Evolutionary conservation across 1,140 invertebrate genomes (phyloP), one percentile per base, ranked within the genome.

Genomic region (Heliconius himera): DNA sequence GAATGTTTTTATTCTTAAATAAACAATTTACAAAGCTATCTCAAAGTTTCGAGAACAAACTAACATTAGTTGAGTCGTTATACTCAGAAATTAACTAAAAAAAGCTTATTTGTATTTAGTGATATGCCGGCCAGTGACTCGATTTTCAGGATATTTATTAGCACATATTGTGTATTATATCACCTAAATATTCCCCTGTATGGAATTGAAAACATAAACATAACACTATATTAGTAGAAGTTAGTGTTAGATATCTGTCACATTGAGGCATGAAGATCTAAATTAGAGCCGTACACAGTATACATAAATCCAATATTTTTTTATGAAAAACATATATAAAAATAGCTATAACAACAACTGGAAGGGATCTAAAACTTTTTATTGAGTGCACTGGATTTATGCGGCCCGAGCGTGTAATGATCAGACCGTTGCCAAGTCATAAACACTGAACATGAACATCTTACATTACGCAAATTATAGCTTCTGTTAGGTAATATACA

Each of bases 361-460:
- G 49, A 41, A 73, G 46, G 72, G 77, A 60, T 78, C 73, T 77
- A 75, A 78, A 78, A 66, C 16, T 74, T 81, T 80, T 82, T 83
- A 83, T 87, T 75, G 71, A 72, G 80, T 77, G 82, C 76, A 83
- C 85, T 60, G 81, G 82, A 83, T 83, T 82, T 80, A 84, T 73
- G 70, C 38, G 29, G 80, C 75, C 76, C 75, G 79, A 83, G 75
- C 81, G 84, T 81, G 76, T 85, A 85, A 87, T 79, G 83, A 83
- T 81, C 77, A 73, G 73, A 79, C 56, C 82, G 84, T 81, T 89
- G 88, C 88, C 88, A 89, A 89, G 86, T 87, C 88, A 70, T 89
- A 89, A 89, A 89, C 86, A 87, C 75, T 70, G 71, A 73, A 77
- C 70, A 81, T 77, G 76, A 77, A 81, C 80, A 78, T 81, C 74